Evolutionary conservation across 2,888 invertebrate genomes (phyloP).

Genomic region (Beris chalybata): DNA sequence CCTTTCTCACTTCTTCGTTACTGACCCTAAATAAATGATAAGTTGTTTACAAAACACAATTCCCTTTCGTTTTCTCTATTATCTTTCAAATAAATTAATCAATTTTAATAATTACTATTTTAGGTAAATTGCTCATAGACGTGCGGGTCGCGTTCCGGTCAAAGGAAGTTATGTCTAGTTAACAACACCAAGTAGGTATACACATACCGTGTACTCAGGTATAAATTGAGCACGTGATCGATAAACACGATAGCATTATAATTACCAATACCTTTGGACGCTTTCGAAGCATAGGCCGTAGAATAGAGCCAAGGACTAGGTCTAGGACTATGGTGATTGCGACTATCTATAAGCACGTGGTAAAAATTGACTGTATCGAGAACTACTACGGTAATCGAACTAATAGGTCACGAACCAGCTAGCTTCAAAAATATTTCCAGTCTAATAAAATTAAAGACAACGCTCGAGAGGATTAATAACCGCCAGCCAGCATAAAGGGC

Average conservation of each 20-base stretch:
- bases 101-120: constrained; percentile 29
- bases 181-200: constrained; percentile 2
- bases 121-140: constrained; percentile 17
- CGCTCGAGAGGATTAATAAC: background rate
- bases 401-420: constrained; percentile 18
- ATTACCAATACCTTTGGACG: background rate
- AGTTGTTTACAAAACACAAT: too few relatives aligned
- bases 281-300: background rate
- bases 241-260: background rate
- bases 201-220: background rate
- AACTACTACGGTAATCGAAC: too few relatives aligned
- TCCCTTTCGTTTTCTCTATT: background rate
- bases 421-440: background rate
- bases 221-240: constrained; percentile 12
- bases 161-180: constrained; percentile 14
- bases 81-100: constrained; percentile 1
- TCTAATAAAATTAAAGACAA: background rate
- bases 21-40: background rate
- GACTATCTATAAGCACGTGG: constrained; percentile 17
- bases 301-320: background rate
- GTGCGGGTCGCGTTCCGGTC: constrained; percentile 13
- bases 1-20: background rate
- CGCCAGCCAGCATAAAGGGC: background rate
- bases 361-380: constrained; percentile 10
- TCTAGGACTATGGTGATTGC: background rate